phyloP scores from a whole-genome alignment of 2,113 vertebrate genomes.

The Anguilla rostrata region DNA sequence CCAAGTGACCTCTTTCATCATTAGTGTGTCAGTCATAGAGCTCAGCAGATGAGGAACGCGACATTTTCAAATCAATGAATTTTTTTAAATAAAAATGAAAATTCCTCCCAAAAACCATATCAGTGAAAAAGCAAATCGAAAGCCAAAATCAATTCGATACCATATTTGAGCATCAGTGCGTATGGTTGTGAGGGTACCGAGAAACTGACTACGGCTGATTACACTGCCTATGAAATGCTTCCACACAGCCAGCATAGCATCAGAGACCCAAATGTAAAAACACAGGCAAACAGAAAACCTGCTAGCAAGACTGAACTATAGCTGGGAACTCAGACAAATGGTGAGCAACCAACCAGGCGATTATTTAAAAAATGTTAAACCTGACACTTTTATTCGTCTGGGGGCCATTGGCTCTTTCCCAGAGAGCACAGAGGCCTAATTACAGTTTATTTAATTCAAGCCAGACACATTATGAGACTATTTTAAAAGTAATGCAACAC shows the following conservation, averaged over 20 bases:
- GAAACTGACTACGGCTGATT: no score
- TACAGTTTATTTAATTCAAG: neutral
- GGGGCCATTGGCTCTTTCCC: neutral
- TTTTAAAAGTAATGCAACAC: neutral
- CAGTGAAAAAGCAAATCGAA: neutral
- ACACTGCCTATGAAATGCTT: no score
- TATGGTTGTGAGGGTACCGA: no score
- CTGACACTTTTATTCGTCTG: neutral
- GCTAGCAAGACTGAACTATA: no score
- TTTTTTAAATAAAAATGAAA: neutral
- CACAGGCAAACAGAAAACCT: no score
- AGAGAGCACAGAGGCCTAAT: no score
- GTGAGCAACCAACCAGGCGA: neutral
- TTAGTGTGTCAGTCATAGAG: neutral
- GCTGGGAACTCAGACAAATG: no score
- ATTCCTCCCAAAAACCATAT: neutral
- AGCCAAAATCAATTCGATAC: neutral
- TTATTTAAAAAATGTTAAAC: neutral
- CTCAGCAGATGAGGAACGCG: neutral
- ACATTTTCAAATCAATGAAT: neutral
- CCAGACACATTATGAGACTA: neutral
- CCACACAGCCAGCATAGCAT: no score
- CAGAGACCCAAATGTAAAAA: no score
- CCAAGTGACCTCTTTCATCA: neutral
- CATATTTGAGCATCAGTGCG: no score